Conservation (phyloP, 2,888 invertebrate genomes). For the Plagodis dolabraria region DNA sequence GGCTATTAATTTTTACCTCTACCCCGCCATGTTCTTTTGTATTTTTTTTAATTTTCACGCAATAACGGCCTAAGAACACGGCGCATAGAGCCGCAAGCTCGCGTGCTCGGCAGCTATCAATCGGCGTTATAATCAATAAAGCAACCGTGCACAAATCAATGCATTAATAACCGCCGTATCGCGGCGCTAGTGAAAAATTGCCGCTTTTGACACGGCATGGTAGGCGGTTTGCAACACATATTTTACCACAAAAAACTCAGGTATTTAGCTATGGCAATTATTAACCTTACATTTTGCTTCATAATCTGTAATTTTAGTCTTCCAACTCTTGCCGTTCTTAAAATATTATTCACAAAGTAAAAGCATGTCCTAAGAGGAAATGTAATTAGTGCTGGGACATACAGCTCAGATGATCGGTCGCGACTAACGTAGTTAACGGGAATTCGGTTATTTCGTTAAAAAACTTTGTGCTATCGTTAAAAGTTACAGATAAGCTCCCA, state of each 20-base stretch:
- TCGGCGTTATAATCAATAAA: conserved; percentile 77
- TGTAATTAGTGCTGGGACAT: conserved; percentile 34
- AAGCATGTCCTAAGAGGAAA: conserved; percentile 34
- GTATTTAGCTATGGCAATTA: conserved; percentile 4
- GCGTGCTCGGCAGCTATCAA: conserved; percentile 73
- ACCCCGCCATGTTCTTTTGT: conserved; percentile 25
- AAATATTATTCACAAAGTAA: conserved; percentile 25
- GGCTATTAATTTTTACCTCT: conserved; percentile 19
- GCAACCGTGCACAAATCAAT: conserved; percentile 76
- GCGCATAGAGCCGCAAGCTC: conserved; percentile 46
- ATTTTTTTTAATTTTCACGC: conserved; percentile 52
- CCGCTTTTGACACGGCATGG: conserved; percentile 46
- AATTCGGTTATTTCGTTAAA: conserved; percentile 83
- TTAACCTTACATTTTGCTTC: conserved; percentile 10
- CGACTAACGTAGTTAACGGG: conserved; percentile 61
- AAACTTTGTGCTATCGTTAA: conserved; percentile 81
- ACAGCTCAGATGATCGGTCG: conserved; percentile 36
- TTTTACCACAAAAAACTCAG: conserved; percentile 37
- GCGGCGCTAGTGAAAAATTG: conserved; percentile 55
- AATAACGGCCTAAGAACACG: conserved; percentile 44
- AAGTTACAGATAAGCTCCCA: conserved; percentile 77
- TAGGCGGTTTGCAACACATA: conserved; percentile 16
- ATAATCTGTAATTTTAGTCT: conserved; percentile 15
- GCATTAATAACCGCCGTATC: conserved; percentile 63
- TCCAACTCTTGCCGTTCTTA: conserved; percentile 9